Conservation (phyloP, 1,140 invertebrate species). For the Zaprionus gabonicus region DNA sequence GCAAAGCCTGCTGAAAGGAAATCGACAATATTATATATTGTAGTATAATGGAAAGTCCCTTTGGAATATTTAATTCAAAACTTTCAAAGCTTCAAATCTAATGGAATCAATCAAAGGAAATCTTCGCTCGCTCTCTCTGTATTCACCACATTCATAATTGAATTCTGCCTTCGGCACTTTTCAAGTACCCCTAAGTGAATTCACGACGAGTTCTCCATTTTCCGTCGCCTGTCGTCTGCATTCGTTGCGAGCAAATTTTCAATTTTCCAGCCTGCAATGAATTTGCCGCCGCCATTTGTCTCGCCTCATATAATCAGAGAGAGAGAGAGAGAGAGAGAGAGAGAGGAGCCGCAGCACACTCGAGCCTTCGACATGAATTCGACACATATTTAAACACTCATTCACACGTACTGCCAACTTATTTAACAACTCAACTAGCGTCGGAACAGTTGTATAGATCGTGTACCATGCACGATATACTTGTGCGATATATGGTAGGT, state of each 20-base stretch:
- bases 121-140: background rate
- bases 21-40: too few species aligned
- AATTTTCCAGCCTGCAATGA: conserved; percentile 19
- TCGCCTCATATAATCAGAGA: conserved; percentile 21
- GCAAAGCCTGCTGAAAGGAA: too few species aligned
- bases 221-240: conserved; percentile 19
- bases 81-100: background rate
- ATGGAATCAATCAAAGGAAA: background rate
- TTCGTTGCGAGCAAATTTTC: conserved; percentile 22
- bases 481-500: background rate
- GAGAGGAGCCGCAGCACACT: background rate
- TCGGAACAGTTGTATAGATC: conserved; percentile 56
- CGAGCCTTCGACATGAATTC: conserved; percentile 53
- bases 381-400: conserved; percentile 76
- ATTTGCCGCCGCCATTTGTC: conserved; percentile 22
- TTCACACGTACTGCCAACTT: conserved; percentile 78
- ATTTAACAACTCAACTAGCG: conserved; percentile 69
- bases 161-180: background rate
- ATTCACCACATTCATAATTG: background rate
- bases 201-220: background rate
- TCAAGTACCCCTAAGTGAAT: conserved; percentile 1
- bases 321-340: background rate
- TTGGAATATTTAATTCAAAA: background rate
- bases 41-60: background rate
- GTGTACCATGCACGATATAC: conserved; percentile 14